Evolutionary conservation across 1,140 invertebrate genomes (phyloP).

Genomic region (Drosophila cardini): DNA sequence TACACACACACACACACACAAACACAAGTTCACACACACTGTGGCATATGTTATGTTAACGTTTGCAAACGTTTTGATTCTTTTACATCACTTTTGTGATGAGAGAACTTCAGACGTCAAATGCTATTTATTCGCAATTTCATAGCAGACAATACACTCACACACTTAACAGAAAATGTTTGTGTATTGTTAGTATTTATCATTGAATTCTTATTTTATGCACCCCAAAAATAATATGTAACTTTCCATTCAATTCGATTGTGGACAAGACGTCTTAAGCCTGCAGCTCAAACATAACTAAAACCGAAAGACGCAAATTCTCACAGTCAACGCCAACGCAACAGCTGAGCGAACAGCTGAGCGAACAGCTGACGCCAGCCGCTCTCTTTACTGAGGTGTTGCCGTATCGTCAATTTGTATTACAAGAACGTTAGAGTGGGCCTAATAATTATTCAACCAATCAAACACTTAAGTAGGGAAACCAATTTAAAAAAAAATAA

Average conservation of each 20-base stretch:
- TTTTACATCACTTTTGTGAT: slow-evolving; percentile 6
- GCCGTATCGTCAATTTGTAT: slow-evolving; percentile 9
- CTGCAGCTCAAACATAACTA: slow-evolving; percentile 34
- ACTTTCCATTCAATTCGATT: slow-evolving; percentile 33
- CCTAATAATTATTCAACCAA: not conserved
- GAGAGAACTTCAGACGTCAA: not conserved
- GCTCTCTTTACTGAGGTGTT: not conserved
- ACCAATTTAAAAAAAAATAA: too few relatives aligned
- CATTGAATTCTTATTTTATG: too few relatives aligned
- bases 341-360: slow-evolving; percentile 30
- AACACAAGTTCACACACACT: not conserved
- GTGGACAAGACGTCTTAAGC: slow-evolving; percentile 2
- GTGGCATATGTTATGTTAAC: slow-evolving; percentile 5
- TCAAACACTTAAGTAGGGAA: too few relatives aligned
- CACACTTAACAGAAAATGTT: not conserved
- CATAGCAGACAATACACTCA: slow-evolving; percentile 28
- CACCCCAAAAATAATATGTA: too few relatives aligned
- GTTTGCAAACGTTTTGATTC: slow-evolving; percentile 34
- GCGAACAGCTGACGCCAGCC: slow-evolving; percentile 21
- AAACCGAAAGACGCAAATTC: not conserved
- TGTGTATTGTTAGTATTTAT: not conserved
- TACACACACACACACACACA: too few relatives aligned
- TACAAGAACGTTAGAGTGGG: not conserved
- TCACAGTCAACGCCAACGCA: not conserved
- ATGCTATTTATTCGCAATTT: slow-evolving; percentile 27